phyloP scores from a whole-genome alignment of 2,113 vertebrate species.

The Gnathochromis pfefferi region DNA sequence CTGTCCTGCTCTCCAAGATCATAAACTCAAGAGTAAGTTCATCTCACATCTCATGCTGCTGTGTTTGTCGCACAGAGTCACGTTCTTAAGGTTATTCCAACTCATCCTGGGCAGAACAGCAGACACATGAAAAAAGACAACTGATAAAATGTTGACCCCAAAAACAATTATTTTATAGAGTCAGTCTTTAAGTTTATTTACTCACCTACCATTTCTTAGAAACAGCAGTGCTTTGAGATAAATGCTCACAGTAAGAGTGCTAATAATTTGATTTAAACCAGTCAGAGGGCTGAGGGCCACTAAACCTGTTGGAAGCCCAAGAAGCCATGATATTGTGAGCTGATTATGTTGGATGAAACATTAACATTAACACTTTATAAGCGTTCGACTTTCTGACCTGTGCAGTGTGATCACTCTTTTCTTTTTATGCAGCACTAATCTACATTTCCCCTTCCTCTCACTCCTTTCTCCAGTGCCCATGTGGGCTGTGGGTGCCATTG shows the following conservation, averaged over 20 bases:
- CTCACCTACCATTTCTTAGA: background rate
- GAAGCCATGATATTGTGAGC: background rate
- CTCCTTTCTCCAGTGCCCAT: slow-evolving; percentile 72
- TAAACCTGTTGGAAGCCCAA: background rate
- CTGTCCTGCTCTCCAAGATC: slow-evolving; percentile 51
- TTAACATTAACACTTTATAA: background rate
- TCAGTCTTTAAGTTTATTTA: background rate
- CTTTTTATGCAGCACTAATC: background rate
- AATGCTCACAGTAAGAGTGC: background rate
- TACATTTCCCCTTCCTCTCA: background rate
- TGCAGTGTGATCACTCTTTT: background rate
- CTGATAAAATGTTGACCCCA: background rate
- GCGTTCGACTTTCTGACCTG: background rate
- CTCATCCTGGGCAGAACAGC: background rate
- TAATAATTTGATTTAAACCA: background rate
- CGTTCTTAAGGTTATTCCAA: background rate
- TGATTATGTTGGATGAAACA: background rate
- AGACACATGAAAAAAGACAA: background rate
- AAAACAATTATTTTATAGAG: background rate
- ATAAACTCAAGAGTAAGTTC: slow-evolving; percentile 71
- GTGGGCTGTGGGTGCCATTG: slow-evolving; percentile 81
- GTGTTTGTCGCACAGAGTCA: background rate
- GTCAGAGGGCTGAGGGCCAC: background rate
- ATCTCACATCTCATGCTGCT: background rate
- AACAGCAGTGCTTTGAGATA: background rate